Base-by-base conservation (phyloP, 2,113 vertebrate genomes). In the Lipophrys pholis region DNA sequence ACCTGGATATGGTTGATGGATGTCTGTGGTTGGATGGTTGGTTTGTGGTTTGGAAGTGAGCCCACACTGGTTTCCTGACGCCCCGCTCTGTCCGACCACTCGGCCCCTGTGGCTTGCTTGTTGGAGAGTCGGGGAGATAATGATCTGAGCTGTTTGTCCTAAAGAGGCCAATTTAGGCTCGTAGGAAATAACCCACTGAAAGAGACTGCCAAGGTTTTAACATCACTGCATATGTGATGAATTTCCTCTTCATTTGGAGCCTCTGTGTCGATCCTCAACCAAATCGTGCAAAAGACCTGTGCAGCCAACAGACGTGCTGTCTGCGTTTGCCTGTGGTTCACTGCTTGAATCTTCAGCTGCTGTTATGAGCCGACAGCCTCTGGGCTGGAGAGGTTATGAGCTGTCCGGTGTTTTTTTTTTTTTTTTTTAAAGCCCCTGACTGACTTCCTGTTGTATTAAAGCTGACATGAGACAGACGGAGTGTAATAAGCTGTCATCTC, bases 361-460 rank as follows among this genome's bases (percentile, higher is more conserved):
- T 49, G 51, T 38, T 59, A 51, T 1, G n/a, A 48, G 61, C 38
- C 2, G 14, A 52, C 76, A 42, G 79, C 67, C 65, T 70, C 11
- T 0, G 12, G 54, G 70, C 69, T 43, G 15, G 14, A 46, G 39
- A 11, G 73, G 69, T 78, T 73, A 64, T 53, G 67, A 74, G 79
- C 74, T 60, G 79, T 73, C 60, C 55, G 1, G 36, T 67, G 71
- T 69, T 39, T 57, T 45, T 30, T 30, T 30, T 71, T 30, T 30
- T 30, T 30, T 30, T 30, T 30, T 30, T 82, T 71, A 69, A 84
- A 80, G 43, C 17, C 52, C 56, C 65, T 11, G 6, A 71, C 66
- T 52, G 71, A 78, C 79, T 83, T 82, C 86, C 77, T 78, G 67
- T 72, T 78, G 16, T 12, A 87, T 85, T 75, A 57, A 68, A 77